Conservation (phyloP, 2,113 vertebrate species). For the Colaptes auratus region DNA sequence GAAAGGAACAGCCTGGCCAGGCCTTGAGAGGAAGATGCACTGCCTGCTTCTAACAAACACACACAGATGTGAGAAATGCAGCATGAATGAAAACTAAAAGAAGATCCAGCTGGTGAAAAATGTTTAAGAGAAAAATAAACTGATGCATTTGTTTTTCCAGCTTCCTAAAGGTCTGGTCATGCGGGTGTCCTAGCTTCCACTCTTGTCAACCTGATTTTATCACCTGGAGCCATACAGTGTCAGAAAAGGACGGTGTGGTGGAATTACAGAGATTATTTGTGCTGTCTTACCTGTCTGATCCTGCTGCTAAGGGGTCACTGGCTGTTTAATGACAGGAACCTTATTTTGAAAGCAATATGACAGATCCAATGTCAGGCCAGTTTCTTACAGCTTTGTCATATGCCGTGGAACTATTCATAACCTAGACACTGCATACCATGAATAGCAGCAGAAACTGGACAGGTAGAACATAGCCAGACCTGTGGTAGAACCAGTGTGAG, state of each 20-base stretch:
- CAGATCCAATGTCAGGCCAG: not conserved
- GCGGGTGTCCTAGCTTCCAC: not conserved
- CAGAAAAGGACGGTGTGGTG: not conserved
- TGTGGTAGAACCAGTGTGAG: not conserved
- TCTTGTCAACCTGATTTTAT: not conserved
- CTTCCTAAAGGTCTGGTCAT: not conserved
- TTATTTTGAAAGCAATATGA: not conserved
- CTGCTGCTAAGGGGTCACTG: not conserved
- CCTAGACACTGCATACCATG: not conserved
- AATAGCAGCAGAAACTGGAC: not conserved
- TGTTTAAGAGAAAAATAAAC: not conserved
- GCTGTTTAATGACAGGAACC: not conserved
- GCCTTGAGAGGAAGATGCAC: not conserved
- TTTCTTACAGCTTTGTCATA: not conserved
- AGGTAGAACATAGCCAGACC: not conserved
- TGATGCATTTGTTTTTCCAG: not conserved
- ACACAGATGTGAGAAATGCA: not conserved
- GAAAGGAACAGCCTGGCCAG: not conserved
- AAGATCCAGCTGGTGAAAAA: not conserved
- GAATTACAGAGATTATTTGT: not conserved
- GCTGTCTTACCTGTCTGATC: not conserved
- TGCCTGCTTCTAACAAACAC: not conserved
- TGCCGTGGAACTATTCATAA: not conserved
- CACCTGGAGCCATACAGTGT: not conserved
- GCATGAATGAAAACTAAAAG: not conserved